Evolutionary conservation across 2,797 vertebrate species (phyloP).

Genomic region (Sebastes hubbsi): DNA sequence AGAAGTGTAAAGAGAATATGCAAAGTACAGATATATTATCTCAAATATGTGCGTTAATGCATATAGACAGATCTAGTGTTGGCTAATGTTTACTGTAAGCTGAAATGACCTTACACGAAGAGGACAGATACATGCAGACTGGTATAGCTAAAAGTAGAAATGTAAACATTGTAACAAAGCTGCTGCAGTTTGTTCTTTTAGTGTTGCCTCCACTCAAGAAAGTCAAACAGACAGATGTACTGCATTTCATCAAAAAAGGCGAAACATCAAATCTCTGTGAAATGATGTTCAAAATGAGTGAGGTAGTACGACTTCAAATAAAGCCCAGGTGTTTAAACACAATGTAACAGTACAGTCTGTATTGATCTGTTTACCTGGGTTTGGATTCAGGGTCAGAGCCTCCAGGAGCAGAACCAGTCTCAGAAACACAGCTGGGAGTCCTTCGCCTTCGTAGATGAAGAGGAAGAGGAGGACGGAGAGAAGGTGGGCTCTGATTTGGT

Average conservation of each 20-base stretch:
- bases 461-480: conserved; percentile 84
- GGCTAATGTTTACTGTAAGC: background rate
- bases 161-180: background rate
- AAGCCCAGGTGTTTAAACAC: background rate
- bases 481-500: conserved; percentile 34
- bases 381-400: conserved; percentile 62
- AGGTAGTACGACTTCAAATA: background rate
- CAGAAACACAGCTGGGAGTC: conserved; percentile 85
- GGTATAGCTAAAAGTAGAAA: background rate
- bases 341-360: background rate
- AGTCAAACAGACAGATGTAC: background rate
- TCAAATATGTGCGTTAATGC: no score
- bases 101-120: background rate
- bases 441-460: conserved; percentile 92
- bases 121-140: background rate
- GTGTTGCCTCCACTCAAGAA: background rate
- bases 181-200: background rate
- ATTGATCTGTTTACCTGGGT: conserved; percentile 7
- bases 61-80: background rate
- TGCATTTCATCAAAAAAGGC: background rate
- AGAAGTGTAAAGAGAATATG: no score
- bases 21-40: no score
- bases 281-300: no score
- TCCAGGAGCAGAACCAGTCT: conserved; percentile 65
- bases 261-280: background rate